phyloP scores from a whole-genome alignment of 2,113 vertebrate genomes.

The Nansenia antarctica region DNA sequence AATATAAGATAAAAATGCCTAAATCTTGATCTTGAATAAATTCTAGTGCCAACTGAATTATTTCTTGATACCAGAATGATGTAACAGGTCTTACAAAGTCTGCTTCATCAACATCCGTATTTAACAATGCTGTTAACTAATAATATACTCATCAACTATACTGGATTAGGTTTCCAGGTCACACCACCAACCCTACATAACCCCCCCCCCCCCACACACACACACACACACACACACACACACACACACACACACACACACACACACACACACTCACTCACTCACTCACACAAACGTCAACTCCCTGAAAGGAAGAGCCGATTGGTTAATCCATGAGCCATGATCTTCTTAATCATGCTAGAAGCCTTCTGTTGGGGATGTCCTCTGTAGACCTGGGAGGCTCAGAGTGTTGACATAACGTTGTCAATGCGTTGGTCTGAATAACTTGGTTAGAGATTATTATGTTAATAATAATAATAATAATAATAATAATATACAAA shows the following conservation, averaged over 20 bases:
- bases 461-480: too few species aligned
- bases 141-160: too few species aligned
- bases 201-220: too few species aligned
- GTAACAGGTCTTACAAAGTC: background rate
- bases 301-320: constrained; percentile 45
- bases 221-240: too few species aligned
- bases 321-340: constrained; percentile 45
- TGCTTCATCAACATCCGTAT: background rate
- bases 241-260: too few species aligned
- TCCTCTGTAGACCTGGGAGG: background rate
- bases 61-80: background rate
- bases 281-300: constrained; percentile 27
- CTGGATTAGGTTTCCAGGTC: too few species aligned
- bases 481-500: too few species aligned
- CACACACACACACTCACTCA: too few species aligned
- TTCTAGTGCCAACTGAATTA: background rate
- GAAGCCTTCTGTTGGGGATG: constrained; percentile 26
- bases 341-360: constrained; percentile 46
- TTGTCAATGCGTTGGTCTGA: too few species aligned
- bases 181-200: too few species aligned
- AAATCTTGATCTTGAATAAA: background rate
- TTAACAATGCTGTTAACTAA: too few species aligned
- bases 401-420: constrained; percentile 1
- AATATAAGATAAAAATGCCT: background rate
- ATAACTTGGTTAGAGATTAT: too few species aligned